Conservation (phyloP, 2,797 vertebrate species). For the Octomys mimax region DNA sequence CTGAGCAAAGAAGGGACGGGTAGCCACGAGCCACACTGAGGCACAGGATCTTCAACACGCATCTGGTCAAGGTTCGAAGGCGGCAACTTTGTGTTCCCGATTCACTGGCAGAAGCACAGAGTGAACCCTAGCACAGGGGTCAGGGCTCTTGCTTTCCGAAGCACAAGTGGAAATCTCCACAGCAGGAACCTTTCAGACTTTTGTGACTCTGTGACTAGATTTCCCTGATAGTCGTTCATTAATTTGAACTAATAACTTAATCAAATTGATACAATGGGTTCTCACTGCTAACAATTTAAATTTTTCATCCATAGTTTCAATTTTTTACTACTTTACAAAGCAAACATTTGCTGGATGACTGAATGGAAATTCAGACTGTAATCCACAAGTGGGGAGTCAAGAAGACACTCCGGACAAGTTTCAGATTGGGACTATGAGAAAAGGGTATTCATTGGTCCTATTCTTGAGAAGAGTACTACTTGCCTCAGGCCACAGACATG, state of each 20-base stretch:
- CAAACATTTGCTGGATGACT: neutral
- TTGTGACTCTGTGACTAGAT: slow-evolving; percentile 37
- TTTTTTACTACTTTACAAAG: neutral
- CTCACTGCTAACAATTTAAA: slow-evolving; percentile 26
- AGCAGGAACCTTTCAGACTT: slow-evolving; percentile 14
- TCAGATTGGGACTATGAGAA: neutral
- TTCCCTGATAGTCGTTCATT: slow-evolving; percentile 51
- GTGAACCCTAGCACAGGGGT: neutral
- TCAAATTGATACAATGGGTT: slow-evolving; percentile 45
- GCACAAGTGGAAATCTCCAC: slow-evolving; percentile 6
- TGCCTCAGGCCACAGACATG: neutral
- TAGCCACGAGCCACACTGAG: slow-evolving; percentile 55
- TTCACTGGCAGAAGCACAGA: slow-evolving; percentile 53
- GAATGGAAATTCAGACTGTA: neutral
- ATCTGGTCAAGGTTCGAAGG: slow-evolving; percentile 60
- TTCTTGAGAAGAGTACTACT: neutral
- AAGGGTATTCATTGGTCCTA: neutral
- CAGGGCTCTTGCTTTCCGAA: slow-evolving; percentile 34
- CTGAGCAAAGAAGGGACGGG: slow-evolving; percentile 78
- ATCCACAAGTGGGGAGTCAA: slow-evolving; percentile 7
- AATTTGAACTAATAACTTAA: slow-evolving; percentile 63
- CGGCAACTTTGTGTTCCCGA: neutral
- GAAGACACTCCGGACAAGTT: neutral
- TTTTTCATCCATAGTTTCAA: neutral
- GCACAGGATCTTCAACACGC: slow-evolving; percentile 10